Base-by-base conservation (phyloP, 2,797 vertebrate genomes). In the Chlorospingus flavigularis region DNA sequence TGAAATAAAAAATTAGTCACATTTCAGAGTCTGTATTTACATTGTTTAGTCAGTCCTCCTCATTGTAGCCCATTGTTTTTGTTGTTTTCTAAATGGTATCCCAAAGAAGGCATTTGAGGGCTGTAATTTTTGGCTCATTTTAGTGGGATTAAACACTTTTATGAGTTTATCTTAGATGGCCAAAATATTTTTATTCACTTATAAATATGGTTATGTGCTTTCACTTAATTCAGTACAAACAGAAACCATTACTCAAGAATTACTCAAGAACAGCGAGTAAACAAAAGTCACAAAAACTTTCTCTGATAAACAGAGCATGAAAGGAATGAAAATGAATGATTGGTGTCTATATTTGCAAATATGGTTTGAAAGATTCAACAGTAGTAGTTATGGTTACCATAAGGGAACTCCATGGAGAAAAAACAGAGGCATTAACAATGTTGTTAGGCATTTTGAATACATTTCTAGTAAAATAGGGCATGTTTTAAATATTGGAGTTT, bases 171-270 rank as follows among this genome's bases (percentile, higher is more conserved):
- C 9, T 85, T 54, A 35, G 31, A 43, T n/a, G 25, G 40, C 23
- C 24, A 73, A 87, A 85, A 66, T 76, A n/a, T 68, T 76, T 91
- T 76, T 70, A 67, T 89, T 88, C 23, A 40, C 20, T 82, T 89
- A 62, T 33, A 93, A 81, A 78, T 61, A n/a, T 11, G 43, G 17
- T 45, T 12, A 11, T 47, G 8, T 71, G 8, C 13, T 7, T 62
- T 54, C 43, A 33, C 30, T 60, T 76, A 70, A 70, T 91, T 87
- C 45, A 45, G 18, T 63, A 37, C 14, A 73, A 62, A 87, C 20
- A 79, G 25, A 11, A 89, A 48, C 7, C 12, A 35, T 73, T 85
- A 12, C 17, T 76, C n/a, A 60, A 88, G 28, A 24, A 66, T 2
- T 85, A 16, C 18, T 78, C 26, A 63, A 88, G 28, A 26, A 58